A percentile compares a stretch with the other conserved stretches of the same genome.
phyloP scores from a whole-genome alignment of 2,797 vertebrate species.

The Sphenodon punctatus region DNA sequence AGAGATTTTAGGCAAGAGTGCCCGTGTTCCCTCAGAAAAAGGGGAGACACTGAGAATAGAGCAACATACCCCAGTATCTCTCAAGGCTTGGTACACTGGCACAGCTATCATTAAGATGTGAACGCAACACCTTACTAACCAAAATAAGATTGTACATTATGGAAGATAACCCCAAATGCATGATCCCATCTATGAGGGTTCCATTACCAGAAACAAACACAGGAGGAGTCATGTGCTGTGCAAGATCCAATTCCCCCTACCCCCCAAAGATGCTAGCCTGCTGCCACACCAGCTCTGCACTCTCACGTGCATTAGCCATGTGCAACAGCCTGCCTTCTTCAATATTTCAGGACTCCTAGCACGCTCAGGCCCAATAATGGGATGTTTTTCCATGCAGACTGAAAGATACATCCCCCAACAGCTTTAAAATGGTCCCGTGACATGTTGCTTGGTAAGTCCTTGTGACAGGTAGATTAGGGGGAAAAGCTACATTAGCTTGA shows the following conservation, averaged over 20 bases:
- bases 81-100: too few species aligned
- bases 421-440: slow-evolving; percentile 52
- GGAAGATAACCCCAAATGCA: too few species aligned
- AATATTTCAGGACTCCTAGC: slow-evolving; percentile 65
- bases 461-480: slow-evolving; percentile 44
- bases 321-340: slow-evolving; percentile 47
- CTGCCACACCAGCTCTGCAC: neutral
- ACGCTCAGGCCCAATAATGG: slow-evolving; percentile 31
- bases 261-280: neutral
- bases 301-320: slow-evolving; percentile 35
- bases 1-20: too few species aligned
- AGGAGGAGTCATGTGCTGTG: fast-evolving
- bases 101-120: too few species aligned
- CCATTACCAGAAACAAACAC: too few species aligned
- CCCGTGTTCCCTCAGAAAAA: too few species aligned
- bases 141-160: too few species aligned
- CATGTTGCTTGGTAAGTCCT: slow-evolving; percentile 25
- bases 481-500: neutral
- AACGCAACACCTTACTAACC: too few species aligned
- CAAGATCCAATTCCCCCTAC: too few species aligned
- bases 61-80: too few species aligned
- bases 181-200: too few species aligned
- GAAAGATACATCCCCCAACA: slow-evolving; percentile 52
- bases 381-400: slow-evolving; percentile 47
- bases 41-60: too few species aligned